Base-by-base conservation (phyloP, 2,888 invertebrate species). In the Tricholauxania praeusta region DNA sequence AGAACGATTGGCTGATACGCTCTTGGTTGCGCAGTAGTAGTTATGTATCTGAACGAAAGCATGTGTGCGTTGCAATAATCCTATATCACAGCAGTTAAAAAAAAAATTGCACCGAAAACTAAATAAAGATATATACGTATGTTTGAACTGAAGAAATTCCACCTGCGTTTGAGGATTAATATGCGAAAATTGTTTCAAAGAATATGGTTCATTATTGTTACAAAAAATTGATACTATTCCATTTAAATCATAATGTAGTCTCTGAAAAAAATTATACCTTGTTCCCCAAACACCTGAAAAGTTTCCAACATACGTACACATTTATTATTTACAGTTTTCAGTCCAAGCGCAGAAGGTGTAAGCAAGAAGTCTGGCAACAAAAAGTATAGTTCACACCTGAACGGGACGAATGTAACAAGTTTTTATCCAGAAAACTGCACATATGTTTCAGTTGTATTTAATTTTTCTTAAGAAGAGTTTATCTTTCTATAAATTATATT, bases 1-100 rank as follows among this genome's bases (percentile, higher is more conserved):
- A 57, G 87, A 87, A 72, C 80, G 84, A 22, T 79, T 87, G 73
- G 83, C 86, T 4, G 82, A 84, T 47, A 51, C 52, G 2, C 32
- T 70, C 2, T 28, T 70, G 2, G n/a, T 47, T 14, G 19, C 49
- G 15, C 64, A 64, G 60, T 22, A 60, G 59, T 60, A 19, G 6
- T 28, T 60, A 15, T 10, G 32, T 60, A 8, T 19, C 1, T 19
- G n/a, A 14, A n/a, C 17, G 15, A 53, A 17, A n/a, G 53, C 15
- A 6, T 8, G 14, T 22, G 28, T 59, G 59, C 22, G 59, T 19
- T 19, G 28, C 28, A 28, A 28, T 28, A 4, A 28, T 28, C 28
- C 28, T 28, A 4, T 28, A 2, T 28, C 28, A 28, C 28, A 28
- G 4, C 28, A 28, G 28, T 3, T 28, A 28, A 28, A 3, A 28